These are phyloP conservation scores for Kryptolebias marmoratus DNA, from an alignment of 2,113 vertebrate species.

Conservation along the genomic window DNA sequence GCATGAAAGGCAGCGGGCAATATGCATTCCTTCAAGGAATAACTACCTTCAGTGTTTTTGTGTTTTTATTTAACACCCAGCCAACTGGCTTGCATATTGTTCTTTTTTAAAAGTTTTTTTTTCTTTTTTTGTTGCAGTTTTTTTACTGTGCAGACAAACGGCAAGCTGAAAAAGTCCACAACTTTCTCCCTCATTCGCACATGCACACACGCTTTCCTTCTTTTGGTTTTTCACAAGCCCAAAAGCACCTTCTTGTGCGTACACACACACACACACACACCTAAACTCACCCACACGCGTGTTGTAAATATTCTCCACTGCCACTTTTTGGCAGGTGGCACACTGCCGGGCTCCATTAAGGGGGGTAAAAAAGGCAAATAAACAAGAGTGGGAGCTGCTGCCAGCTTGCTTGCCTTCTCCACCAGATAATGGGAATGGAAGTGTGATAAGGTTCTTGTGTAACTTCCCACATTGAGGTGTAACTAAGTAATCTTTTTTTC, in stretches of 20 bases:
- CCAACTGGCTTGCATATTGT: constrained; percentile 20
- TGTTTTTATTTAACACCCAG: background rate
- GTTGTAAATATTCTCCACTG: constrained; percentile 42
- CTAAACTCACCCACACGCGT: background rate
- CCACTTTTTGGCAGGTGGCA: constrained; percentile 70
- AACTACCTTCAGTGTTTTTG: background rate
- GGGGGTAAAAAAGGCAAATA: constrained; percentile 49
- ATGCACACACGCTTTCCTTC: constrained; percentile 3
- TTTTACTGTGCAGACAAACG: constrained; percentile 47
- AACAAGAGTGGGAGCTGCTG: constrained; percentile 60
- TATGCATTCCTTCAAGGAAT: too few relatives aligned
- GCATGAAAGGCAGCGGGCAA: too few relatives aligned
- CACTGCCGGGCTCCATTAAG: constrained; percentile 53
- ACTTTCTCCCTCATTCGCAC: constrained; percentile 16
- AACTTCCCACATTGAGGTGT: constrained; percentile 54
- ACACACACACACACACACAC: constrained; percentile 24
- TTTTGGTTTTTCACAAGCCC: constrained; percentile 15
- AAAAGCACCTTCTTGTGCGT: constrained; percentile 23
- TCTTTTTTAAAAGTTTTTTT: constrained; percentile 1
- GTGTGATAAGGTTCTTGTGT: constrained; percentile 60
- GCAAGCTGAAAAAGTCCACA: constrained; percentile 40
- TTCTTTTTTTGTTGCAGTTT: constrained; percentile 22
- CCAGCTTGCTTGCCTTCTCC: constrained; percentile 62
- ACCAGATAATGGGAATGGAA: constrained; percentile 65
- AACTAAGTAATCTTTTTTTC: constrained; percentile 43